Evolutionary conservation across 2,797 vertebrate genomes (phyloP).

Genomic region (Sebastes steindachneri): DNA sequence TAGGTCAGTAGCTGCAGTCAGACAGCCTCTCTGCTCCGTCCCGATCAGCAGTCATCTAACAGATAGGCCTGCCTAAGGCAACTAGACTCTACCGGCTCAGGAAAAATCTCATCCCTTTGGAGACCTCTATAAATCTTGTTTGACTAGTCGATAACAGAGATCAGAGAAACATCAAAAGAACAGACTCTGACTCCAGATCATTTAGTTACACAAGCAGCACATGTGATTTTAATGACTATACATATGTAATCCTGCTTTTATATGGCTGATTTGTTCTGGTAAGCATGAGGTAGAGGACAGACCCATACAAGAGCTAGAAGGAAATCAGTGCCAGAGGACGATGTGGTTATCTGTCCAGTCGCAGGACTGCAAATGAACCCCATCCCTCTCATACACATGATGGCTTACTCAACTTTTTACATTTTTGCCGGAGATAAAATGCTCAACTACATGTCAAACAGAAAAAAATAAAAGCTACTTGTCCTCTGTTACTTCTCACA

Average conservation of each 20-base stretch:
- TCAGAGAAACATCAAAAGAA: constrained; percentile 8
- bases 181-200: not conserved
- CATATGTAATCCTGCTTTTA: constrained; percentile 31
- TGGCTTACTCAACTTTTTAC: not conserved
- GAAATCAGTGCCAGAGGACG: constrained; percentile 2
- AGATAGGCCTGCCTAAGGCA: constrained; percentile 38
- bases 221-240: not conserved
- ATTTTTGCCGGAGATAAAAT: not conserved
- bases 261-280: constrained; percentile 21
- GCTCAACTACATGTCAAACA: not conserved
- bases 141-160: not conserved
- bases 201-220: constrained; percentile 1
- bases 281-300: constrained; percentile 8
- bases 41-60: constrained; percentile 45
- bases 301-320: not conserved
- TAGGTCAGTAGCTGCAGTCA: constrained; percentile 80
- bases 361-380: constrained; percentile 1
- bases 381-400: not conserved
- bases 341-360: constrained; percentile 19
- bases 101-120: constrained; percentile 9
- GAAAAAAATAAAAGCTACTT: not conserved
- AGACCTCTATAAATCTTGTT: constrained; percentile 30
- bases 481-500: not conserved
- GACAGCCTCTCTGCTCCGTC: constrained; percentile 47
- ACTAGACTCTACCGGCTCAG: not conserved